Evolutionary conservation across 2,797 vertebrate genomes (phyloP), one percentile per base, ranked within the genome.

Genomic region (Dendrocincla tyrannina): DNA sequence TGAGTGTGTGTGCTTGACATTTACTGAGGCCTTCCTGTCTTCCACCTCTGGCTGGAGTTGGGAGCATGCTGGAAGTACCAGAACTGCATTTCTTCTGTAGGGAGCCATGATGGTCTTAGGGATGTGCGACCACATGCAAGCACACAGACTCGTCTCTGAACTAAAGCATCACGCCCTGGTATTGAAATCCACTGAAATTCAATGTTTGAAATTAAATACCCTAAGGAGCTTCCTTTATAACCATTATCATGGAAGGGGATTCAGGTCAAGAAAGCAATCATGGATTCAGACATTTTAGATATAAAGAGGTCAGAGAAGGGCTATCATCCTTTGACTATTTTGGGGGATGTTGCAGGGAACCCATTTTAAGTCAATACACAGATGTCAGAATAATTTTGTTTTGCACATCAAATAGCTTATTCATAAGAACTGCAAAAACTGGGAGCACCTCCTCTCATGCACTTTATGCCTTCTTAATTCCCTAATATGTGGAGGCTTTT

Each of bases 251-350:
- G 30, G 10, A 42, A 33, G 5, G 13, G 7, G 24, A 89, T 93
- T 68, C 56, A 91, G 47, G 15, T 68, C 32, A 90, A 78, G 49
- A 58, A 89, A 94, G 25, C 28, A 83, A 67, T 42, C 44, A 56
- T 3, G 8, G 17, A 62, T 25, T 60, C 47, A 82, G 25, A 23
- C 70, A 70, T 52, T 84, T 86, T 68, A 68, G 19, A 17, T 30
- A 72, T 27, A 64, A 83, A 68, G 42, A 72, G 17, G 13, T 27
- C 28, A 84, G 22, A 84, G 27, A 76, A 85, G 46, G 52, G 11
- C 5, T 19, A 49, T 33, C 27, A 32, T 14, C 18, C 25, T 13
- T 68, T 68, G 24, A 85, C 47, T 46, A 35, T 41, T 64, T 66
- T 56, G 70, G n/a, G 3, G 14, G 23, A 63, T 49, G 53, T 58